Evolutionary conservation across 2,113 vertebrate genomes (phyloP), one percentile per base, ranked within the genome.

Genomic region (Prochilodus magdalenae): DNA sequence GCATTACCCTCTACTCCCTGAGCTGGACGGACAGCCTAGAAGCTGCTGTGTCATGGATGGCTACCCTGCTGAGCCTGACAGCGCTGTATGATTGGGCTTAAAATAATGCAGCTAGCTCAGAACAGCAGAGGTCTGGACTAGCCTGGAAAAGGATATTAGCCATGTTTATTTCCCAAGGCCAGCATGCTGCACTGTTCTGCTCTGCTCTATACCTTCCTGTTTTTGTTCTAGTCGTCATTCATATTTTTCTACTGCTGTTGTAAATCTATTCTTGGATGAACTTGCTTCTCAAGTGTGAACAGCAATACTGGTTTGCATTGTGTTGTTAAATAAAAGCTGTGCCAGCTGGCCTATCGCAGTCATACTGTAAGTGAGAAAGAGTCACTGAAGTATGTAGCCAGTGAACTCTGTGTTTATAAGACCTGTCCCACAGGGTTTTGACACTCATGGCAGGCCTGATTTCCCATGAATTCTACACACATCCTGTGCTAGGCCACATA

Each of bases 1-100:
- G 33, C 79, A 40, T 73, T 40, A 16, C 57, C 18, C 15, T 20
- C 24, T 67, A 40, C 72, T 47, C 26, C 29, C n/a, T 47, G 40
- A 20, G 36, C 27, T 22, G 62, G 74, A 57, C 72, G 55, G 60
- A 81, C 80, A 30, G 49, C 12, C 5, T 60, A 67, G 71, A 33
- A 14, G 15, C 49, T 74, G 40, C 72, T 26, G 20, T 79, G 79
- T 62, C 51, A 67, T 82, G 79, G 75, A 82, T 79, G 74, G 63
- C 65, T 79, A 71, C 82, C 63, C 62, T 53, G 77, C 73, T 82
- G 79, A 85, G 69, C 79, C 20, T 55, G 83, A 72, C 83, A 73
- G 79, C 63, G 76, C 75, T 33, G 30, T 40, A 55, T 66, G 83
- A 86, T 83, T 79, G 71, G 55, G 66, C 83, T 18, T 63, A 80